Percentiles rank a stretch among this genome's conserved stretches.
phyloP scores from a whole-genome alignment of 2,888 invertebrate species.

The Lasioglossum leucozonium region DNA sequence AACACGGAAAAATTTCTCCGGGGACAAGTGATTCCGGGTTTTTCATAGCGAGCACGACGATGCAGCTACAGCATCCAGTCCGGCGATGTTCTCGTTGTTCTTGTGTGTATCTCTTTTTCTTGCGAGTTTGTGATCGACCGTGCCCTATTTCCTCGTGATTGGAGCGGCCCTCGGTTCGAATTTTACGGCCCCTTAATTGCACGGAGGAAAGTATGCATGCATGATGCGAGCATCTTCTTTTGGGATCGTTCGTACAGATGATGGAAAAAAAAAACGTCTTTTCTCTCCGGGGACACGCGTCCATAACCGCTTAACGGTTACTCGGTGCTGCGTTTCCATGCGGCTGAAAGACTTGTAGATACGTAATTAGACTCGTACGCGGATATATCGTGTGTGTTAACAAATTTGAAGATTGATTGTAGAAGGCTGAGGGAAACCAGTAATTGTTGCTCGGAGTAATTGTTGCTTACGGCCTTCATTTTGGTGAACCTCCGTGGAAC shows the following conservation, averaged over 20 bases:
- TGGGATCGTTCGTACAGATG: not conserved
- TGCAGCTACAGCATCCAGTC: not conserved
- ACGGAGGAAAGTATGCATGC: constrained; percentile 1
- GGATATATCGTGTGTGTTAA: not conserved
- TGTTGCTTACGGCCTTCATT: not conserved
- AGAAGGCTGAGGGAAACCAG: not conserved
- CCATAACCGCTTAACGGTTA: not conserved
- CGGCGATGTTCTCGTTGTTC: not conserved
- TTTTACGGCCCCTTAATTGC: constrained; percentile 58
- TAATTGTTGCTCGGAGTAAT: not conserved
- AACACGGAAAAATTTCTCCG: constrained; percentile 11
- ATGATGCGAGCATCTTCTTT: not conserved
- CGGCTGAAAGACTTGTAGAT: not conserved
- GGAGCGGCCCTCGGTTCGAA: constrained; percentile 41
- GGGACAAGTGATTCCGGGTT: constrained; percentile 1
- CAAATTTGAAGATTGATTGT: not conserved
- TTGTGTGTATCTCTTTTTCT: constrained; percentile 20
- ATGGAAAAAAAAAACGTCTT: not conserved
- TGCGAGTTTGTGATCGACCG: constrained; percentile 37
- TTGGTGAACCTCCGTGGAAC: not conserved
- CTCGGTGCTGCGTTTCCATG: not conserved
- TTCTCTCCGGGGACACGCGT: not conserved
- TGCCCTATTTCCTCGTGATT: constrained; percentile 58
- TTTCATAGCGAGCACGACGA: not conserved
- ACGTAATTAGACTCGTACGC: not conserved